Conservation (phyloP, 2,888 invertebrate genomes). For the Trissolcus brochymenae region DNA sequence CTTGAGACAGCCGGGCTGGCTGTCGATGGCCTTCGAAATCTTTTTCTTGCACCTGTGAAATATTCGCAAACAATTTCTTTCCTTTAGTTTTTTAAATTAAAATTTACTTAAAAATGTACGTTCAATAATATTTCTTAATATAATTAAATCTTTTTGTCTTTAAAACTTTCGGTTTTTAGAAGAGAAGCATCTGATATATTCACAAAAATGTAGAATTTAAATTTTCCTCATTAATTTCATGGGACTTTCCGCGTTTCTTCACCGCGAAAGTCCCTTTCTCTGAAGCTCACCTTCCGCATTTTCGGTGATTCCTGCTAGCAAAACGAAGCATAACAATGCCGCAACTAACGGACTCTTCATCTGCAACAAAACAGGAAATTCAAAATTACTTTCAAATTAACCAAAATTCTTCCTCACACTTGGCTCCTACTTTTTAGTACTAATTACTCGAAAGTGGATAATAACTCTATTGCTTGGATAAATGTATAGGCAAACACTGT, state of each 20-base stretch:
- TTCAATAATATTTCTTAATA: neutral
- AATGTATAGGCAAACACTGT: too few relatives aligned
- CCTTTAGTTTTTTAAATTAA: neutral
- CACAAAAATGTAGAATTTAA: slow-evolving; percentile 1
- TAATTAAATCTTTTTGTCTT: too few relatives aligned
- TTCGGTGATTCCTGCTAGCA: slow-evolving; percentile 66
- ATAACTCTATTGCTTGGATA: slow-evolving; percentile 1
- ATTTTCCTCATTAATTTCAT: slow-evolving; percentile 49
- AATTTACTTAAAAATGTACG: neutral
- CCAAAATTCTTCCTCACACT: slow-evolving; percentile 3
- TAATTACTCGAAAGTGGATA: slow-evolving; percentile 3
- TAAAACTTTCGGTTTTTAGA: too few relatives aligned
- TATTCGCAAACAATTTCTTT: neutral
- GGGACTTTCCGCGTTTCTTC: slow-evolving; percentile 57
- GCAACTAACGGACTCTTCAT: slow-evolving; percentile 66
- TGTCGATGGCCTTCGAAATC: slow-evolving; percentile 83
- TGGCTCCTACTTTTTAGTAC: neutral
- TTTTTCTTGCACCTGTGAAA: slow-evolving; percentile 80
- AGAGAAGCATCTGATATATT: too few relatives aligned
- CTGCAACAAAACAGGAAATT: slow-evolving; percentile 63
- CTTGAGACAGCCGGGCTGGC: slow-evolving; percentile 79
- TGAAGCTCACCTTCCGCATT: slow-evolving; percentile 70
- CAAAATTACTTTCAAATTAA: slow-evolving; percentile 22
- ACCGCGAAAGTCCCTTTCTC: slow-evolving; percentile 56
- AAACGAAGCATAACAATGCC: slow-evolving; percentile 66